Conservation (phyloP, 2,113 vertebrate genomes). For the Macroglossus sobrinus region DNA sequence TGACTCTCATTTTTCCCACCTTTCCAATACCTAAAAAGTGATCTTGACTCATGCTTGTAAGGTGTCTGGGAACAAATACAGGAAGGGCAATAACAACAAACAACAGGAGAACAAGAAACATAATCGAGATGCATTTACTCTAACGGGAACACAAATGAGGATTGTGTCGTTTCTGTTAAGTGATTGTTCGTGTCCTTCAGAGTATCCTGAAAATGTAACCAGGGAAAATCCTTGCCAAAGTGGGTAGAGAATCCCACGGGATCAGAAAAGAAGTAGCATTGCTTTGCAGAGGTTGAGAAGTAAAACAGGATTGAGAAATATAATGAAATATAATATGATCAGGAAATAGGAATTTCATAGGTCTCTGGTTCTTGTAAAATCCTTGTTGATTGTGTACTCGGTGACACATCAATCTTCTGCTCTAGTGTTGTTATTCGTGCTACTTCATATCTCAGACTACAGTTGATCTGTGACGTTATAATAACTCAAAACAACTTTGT, state of each 20-base stretch:
- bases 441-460: not conserved
- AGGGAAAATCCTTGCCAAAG: slow-evolving; percentile 46
- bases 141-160: slow-evolving; percentile 56
- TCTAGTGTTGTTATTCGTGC: rapidly evolving
- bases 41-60: slow-evolving; percentile 61
- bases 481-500: not conserved
- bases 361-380: not conserved
- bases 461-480: not conserved
- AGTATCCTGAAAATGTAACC: slow-evolving; percentile 67
- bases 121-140: slow-evolving; percentile 18
- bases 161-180: slow-evolving; percentile 46
- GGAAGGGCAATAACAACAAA: slow-evolving; percentile 66
- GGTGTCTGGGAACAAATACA: slow-evolving; percentile 72
- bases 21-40: slow-evolving; percentile 52
- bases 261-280: not conserved
- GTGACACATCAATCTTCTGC: rapidly evolving
- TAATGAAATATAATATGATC: not conserved
- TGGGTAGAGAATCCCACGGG: slow-evolving; percentile 15
- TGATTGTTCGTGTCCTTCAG: slow-evolving; percentile 69
- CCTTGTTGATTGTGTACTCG: rapidly evolving
- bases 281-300: not conserved
- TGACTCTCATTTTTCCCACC: slow-evolving; percentile 17
- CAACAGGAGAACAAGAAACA: slow-evolving; percentile 49
- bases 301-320: not conserved
- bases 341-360: not conserved